Conservation (phyloP, 2,797 vertebrate genomes). For the Prionace glauca region DNA sequence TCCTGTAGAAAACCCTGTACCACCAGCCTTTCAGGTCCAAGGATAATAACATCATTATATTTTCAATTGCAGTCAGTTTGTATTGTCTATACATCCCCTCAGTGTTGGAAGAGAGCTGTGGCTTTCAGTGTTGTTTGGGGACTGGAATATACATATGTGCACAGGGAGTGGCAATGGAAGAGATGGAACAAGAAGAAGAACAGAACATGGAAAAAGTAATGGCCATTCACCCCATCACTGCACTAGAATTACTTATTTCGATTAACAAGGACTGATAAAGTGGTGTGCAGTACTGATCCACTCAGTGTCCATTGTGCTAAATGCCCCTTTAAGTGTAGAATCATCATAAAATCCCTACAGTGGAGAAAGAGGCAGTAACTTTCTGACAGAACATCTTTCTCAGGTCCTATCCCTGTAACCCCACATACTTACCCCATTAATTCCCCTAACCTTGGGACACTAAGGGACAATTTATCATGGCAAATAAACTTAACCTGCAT, state of each 20-base stretch:
- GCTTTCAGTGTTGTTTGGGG: neutral
- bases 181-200: neutral
- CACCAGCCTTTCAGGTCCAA: neutral
- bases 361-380: too few species aligned
- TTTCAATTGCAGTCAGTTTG: neutral
- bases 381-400: too few species aligned
- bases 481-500: too few species aligned
- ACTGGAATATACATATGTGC: neutral
- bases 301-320: neutral
- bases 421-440: too few species aligned
- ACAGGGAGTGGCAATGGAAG: neutral
- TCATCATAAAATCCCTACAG: too few species aligned
- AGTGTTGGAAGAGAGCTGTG: neutral
- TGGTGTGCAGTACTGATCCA: neutral
- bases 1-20: neutral
- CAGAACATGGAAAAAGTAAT: neutral
- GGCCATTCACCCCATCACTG: neutral
- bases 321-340: neutral
- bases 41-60: neutral
- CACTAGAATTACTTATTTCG: neutral
- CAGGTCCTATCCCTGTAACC: too few species aligned
- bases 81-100: neutral
- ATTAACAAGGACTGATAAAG: neutral
- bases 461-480: too few species aligned
- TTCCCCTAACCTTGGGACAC: too few species aligned